phyloP scores from a whole-genome alignment of 2,113 vertebrate species.

The Poicephalus gulielmi region DNA sequence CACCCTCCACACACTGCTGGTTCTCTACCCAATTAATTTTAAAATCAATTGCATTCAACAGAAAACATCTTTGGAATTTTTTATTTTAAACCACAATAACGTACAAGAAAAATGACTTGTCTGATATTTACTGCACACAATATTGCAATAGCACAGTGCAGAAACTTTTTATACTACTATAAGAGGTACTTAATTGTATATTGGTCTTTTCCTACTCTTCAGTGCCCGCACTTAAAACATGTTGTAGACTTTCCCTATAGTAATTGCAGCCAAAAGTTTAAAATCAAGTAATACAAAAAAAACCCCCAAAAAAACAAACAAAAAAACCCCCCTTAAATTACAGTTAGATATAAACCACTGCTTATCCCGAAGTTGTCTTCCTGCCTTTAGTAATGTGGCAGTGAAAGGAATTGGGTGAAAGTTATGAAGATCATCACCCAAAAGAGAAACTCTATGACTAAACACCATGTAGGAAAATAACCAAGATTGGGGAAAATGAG shows the following conservation, averaged over 20 bases:
- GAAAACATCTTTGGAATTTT: background rate
- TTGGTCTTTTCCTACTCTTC: background rate
- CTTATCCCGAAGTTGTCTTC: background rate
- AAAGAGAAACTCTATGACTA: background rate
- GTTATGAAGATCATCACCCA: background rate
- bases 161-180: background rate
- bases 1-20: background rate
- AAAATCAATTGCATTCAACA: background rate
- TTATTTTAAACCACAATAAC: background rate
- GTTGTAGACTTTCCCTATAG: background rate
- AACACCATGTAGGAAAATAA: background rate
- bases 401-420: background rate
- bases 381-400: background rate
- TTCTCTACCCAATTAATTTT: slow-evolving; percentile 2
- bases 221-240: background rate
- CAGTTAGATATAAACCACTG: rapidly evolving
- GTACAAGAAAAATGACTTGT: background rate
- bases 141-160: background rate
- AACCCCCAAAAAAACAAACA: background rate
- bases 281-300: background rate
- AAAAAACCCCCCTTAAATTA: background rate
- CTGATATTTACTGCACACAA: background rate
- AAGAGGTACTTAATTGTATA: background rate
- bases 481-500: too few relatives aligned
- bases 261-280: background rate